These are phyloP conservation scores for Corythornis leucogaster DNA, from an alignment of 2,797 vertebrate genomes.

Conservation along the genomic window DNA sequence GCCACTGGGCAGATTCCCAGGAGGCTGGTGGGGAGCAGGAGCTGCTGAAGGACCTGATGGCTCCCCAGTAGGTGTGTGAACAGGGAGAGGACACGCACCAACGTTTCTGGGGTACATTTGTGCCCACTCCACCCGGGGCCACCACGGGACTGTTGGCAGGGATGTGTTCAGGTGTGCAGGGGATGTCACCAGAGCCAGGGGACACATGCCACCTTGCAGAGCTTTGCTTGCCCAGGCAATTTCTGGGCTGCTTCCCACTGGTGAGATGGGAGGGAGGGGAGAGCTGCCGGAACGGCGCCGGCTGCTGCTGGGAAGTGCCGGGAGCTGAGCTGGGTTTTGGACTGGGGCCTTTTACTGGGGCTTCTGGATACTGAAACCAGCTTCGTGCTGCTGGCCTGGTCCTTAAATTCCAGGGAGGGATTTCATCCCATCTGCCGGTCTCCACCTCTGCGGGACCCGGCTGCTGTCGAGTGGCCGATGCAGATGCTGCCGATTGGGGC, in stretches of 20 bases:
- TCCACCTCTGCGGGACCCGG: background rate
- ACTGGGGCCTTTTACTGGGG: background rate
- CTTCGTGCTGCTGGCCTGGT: background rate
- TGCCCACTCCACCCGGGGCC: background rate
- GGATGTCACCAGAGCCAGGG: background rate
- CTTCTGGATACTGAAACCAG: background rate
- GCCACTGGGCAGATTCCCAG: background rate
- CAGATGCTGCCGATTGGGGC: conserved; percentile 22
- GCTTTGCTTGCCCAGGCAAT: rapidly evolving
- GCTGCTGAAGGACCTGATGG: background rate
- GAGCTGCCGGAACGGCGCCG: background rate
- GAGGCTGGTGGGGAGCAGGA: background rate
- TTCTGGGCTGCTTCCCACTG: background rate
- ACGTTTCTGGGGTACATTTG: background rate
- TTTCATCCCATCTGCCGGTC: background rate
- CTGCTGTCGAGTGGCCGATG: background rate
- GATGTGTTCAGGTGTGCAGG: background rate
- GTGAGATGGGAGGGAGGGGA: rapidly evolving
- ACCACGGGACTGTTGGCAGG: background rate
- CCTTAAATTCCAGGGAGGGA: background rate
- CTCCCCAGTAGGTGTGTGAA: background rate
- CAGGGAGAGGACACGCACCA: background rate
- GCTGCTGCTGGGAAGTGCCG: background rate
- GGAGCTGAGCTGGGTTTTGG: background rate
- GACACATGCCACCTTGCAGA: background rate